These are phyloP conservation scores for Sylvietta virens DNA, from an alignment of 2,113 vertebrate genomes.

Conservation along the genomic window DNA sequence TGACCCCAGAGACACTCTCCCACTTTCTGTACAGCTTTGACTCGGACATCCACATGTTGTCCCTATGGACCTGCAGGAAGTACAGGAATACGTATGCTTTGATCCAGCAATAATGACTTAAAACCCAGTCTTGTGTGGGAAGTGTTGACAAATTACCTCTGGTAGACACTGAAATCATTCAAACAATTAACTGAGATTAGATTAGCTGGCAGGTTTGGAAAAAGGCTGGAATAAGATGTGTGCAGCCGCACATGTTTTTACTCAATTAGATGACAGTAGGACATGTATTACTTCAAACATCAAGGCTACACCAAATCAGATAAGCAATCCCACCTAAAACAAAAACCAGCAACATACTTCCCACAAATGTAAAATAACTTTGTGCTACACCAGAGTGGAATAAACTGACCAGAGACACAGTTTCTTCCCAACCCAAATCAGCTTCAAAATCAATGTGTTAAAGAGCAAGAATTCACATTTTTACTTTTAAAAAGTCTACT, in stretches of 20 bases:
- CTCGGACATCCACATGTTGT: not conserved
- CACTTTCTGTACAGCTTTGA: not conserved
- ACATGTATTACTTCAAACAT: not conserved
- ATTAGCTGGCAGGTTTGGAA: not conserved
- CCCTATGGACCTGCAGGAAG: not conserved
- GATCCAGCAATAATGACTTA: not conserved
- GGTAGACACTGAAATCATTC: slow-evolving; percentile 10
- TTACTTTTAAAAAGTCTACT: not conserved
- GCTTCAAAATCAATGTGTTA: not conserved
- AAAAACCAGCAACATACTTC: not conserved
- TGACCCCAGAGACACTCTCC: not conserved
- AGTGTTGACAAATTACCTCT: slow-evolving; percentile 18
- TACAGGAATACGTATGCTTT: not conserved
- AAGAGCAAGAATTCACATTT: not conserved
- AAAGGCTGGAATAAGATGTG: not conserved
- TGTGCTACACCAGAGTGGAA: not conserved
- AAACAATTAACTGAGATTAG: slow-evolving; percentile 40
- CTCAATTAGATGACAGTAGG: slow-evolving; percentile 2
- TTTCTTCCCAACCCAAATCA: not conserved
- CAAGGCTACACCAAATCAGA: not conserved
- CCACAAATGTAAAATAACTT: not conserved
- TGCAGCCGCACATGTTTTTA: not conserved
- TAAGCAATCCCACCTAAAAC: not conserved
- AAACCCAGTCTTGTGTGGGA: not conserved
- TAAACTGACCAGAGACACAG: not conserved